Evolutionary conservation across 2,888 invertebrate genomes (phyloP), one percentile per base, ranked within the genome.

Genomic region (Orthonychiurus folsomi): DNA sequence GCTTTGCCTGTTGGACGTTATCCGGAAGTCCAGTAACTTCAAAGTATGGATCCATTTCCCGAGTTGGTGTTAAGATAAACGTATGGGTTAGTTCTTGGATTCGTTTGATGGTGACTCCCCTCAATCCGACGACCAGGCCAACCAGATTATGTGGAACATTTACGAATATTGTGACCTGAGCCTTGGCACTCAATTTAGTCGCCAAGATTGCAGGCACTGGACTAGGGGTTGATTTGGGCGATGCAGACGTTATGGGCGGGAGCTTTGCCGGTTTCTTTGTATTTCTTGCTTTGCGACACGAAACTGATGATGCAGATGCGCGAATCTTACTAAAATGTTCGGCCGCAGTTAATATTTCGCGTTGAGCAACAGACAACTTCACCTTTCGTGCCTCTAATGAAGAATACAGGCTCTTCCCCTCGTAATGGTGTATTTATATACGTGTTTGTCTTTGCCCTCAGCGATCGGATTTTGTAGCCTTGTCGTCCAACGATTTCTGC

Each of bases 391-490:
- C 97, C 97, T 25, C 97, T 99, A 66, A 97, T 95, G 64, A 97
- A 95, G 80, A 97, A 99, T 71, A 97, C 94, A 20, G 97, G 96
- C 77, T 96, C 95, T 79, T 99, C 97, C 55, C 95, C 95, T 62
- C 96, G 87, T 47, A 96, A 95, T 64, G 97, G 97, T 2, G 97
- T 99, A 83, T 97, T 96, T 78, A 97, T 97, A 84, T 99, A 97
- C 1, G 97, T 99, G 83, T 97, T 97, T 67, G 97, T 99, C 82
- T 97, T 97, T 50, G 97, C 95, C 70, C 97, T 86, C 21, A 97
- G 83, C 18, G 96, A 96, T 80, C 99, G 99, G 78, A 99, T 97
- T 82, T 99, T 99, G 83, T 97, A 97, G 73, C 97, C 96, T 96
- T 56, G 97, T 81, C 97, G 83, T 75, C 97, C 97, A 76, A 97